Evolutionary conservation across 2,797 vertebrate species (phyloP).

Genomic region (Gallinago nigripennis): DNA sequence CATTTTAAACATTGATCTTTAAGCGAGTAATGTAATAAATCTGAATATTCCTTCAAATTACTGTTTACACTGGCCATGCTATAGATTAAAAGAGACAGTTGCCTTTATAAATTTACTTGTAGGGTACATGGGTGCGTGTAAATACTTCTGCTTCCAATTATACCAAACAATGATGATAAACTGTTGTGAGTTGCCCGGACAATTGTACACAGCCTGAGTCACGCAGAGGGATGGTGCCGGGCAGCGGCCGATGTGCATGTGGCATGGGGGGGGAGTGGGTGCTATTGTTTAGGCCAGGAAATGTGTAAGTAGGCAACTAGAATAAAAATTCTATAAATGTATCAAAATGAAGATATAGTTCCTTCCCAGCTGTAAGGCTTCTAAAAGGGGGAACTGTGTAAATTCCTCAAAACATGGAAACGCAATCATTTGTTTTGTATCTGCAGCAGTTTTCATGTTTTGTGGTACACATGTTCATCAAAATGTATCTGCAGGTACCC

Average conservation of each 20-base stretch:
- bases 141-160: conserved; percentile 87
- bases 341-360: conserved; percentile 61
- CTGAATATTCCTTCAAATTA: conserved; percentile 73
- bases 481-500: neutral
- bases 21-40: conserved; percentile 73
- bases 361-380: conserved; percentile 67
- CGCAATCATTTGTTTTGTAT: neutral
- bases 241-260: conserved; percentile 32
- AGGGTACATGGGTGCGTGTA: conserved; percentile 56
- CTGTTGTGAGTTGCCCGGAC: conserved; percentile 71
- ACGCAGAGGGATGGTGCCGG: neutral
- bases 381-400: conserved; percentile 30
- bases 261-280: neutral
- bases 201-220: conserved; percentile 68
- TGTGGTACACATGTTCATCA: neutral
- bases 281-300: conserved; percentile 75
- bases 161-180: conserved; percentile 82
- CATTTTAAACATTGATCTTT: conserved; percentile 79
- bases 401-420: conserved; percentile 42
- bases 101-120: conserved; percentile 82
- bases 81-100: conserved; percentile 87
- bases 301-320: conserved; percentile 53
- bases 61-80: conserved; percentile 77
- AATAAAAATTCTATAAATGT: conserved; percentile 56
- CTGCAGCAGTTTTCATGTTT: conserved; percentile 26